A percentile compares a stretch with the other conserved stretches of the same genome.
Evolutionary conservation across 2,113 vertebrate genomes (phyloP).

Genomic region (Equus quagga): DNA sequence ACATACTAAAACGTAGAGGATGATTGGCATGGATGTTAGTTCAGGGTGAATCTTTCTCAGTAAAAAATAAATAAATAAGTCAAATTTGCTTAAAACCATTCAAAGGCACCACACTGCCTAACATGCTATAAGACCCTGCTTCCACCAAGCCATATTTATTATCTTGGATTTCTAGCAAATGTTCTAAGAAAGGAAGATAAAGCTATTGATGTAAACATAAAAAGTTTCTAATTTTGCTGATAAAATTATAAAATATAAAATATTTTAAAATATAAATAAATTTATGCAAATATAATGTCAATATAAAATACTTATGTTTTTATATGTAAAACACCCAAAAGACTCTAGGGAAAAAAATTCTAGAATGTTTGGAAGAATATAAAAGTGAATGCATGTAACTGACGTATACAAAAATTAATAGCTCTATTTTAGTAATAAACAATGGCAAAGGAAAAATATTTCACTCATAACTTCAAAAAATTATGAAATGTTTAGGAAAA

Average conservation of each 20-base stretch:
- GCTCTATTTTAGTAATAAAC: background rate
- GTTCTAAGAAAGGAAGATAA: background rate
- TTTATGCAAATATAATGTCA: too few relatives aligned
- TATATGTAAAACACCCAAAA: background rate
- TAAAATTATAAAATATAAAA: background rate
- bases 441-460: background rate
- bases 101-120: background rate
- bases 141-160: background rate
- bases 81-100: background rate
- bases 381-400: background rate
- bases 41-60: too few relatives aligned
- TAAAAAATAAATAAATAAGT: background rate
- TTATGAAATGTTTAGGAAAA: background rate
- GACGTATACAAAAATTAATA: background rate
- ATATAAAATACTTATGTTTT: background rate
- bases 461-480: background rate
- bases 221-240: background rate
- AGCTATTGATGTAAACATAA: background rate
- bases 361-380: background rate
- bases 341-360: background rate
- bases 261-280: background rate
- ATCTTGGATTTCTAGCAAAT: background rate
- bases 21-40: too few relatives aligned
- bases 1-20: too few relatives aligned
- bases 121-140: background rate